phyloP scores from a whole-genome alignment of 1,140 invertebrate genomes.

The Polypedilum pembai region DNA sequence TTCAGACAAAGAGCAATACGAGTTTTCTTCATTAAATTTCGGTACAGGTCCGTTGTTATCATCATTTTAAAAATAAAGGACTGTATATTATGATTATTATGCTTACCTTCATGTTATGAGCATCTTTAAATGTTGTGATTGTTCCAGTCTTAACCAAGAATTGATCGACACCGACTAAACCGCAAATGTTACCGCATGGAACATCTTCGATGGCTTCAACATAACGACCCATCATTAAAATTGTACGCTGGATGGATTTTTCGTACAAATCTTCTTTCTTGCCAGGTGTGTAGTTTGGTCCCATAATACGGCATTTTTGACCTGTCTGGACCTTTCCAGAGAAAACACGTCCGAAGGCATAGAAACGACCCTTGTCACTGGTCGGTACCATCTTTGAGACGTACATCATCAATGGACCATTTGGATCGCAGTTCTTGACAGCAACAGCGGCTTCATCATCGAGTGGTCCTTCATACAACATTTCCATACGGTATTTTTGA shows the following conservation, averaged over 20 bases:
- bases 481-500: slow-evolving; percentile 98
- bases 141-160: slow-evolving; percentile 99
- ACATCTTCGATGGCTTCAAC: slow-evolving; percentile 99
- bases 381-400: slow-evolving; percentile 99
- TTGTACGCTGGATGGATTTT: slow-evolving; percentile 98
- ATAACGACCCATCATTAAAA: slow-evolving; percentile 99
- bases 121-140: slow-evolving; percentile 97
- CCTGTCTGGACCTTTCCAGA: slow-evolving; percentile 91
- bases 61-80: slow-evolving; percentile 20
- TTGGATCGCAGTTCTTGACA: slow-evolving; percentile 88
- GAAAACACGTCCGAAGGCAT: slow-evolving; percentile 99
- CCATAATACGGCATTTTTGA: slow-evolving; percentile 96
- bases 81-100: not conserved
- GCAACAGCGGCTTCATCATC: slow-evolving; percentile 94
- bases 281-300: slow-evolving; percentile 93
- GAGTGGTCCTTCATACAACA: slow-evolving; percentile 95
- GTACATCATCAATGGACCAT: slow-evolving; percentile 99
- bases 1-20: slow-evolving; percentile 21
- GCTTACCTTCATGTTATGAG: slow-evolving; percentile 88
- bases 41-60: slow-evolving; percentile 34
- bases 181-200: slow-evolving; percentile 98
- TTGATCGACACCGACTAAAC: slow-evolving; percentile 99
- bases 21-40: slow-evolving; percentile 30
- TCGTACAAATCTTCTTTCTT: slow-evolving; percentile 99
- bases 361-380: slow-evolving; percentile 96